Percentiles rank a stretch among this genome's conserved stretches.
Evolutionary conservation across 2,888 invertebrate species (phyloP).

Genomic region (Tetrapedia diversipes): DNA sequence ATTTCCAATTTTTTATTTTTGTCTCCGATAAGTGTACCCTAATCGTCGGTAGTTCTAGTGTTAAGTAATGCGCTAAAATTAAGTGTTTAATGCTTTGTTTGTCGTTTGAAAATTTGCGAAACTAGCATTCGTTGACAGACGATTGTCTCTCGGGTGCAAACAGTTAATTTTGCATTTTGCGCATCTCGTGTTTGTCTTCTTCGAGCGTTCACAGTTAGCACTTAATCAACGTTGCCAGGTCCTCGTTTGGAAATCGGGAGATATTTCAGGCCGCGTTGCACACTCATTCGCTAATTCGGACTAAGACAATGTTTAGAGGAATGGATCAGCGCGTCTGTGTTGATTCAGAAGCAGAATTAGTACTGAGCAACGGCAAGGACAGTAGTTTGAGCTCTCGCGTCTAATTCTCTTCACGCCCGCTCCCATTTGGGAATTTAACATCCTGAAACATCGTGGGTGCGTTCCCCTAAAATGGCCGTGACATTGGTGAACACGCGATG

Average conservation of each 20-base stretch:
- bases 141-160: no score
- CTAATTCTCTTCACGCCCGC: constrained; percentile 19
- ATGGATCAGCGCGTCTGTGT: not conserved
- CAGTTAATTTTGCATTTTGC: not conserved
- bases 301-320: not conserved
- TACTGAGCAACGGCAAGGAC: constrained; percentile 12
- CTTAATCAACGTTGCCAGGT: not conserved
- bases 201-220: not conserved
- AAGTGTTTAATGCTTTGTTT: no score
- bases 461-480: not conserved
- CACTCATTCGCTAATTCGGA: not conserved
- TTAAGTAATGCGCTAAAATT: no score
- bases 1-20: no score
- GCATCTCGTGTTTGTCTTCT: not conserved
- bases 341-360: not conserved
- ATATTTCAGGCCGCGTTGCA: not conserved
- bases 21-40: no score
- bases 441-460: constrained; percentile 19
- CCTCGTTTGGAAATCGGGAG: no score
- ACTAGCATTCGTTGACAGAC: no score
- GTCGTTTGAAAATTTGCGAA: no score
- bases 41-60: no score
- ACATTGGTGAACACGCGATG: constrained; percentile 61
- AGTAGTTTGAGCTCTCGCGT: not conserved
- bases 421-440: constrained; percentile 46